Percentiles rank a stretch among this genome's conserved stretches.
phyloP scores from a whole-genome alignment of 2,888 invertebrate species.

The Diaprepes abbreviatus region DNA sequence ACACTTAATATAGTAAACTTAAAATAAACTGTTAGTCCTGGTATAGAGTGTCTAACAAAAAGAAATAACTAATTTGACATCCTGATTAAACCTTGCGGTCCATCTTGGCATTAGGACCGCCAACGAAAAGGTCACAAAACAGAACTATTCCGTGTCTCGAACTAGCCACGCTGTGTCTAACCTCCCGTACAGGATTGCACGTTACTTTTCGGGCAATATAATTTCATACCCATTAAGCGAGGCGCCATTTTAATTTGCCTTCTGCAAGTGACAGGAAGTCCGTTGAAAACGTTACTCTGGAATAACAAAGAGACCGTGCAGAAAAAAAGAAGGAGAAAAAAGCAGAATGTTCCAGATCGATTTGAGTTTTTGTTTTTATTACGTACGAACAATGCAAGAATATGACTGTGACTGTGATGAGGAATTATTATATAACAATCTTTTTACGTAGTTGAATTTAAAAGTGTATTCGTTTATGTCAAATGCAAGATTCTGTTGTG shows the following conservation, averaged over 20 bases:
- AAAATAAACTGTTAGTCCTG: no score
- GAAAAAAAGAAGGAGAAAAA: constrained; percentile 12
- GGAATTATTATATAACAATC: no score
- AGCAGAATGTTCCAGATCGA: constrained; percentile 18
- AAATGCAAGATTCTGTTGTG: no score
- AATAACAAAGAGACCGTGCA: constrained; percentile 37
- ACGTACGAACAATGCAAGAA: neutral
- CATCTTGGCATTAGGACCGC: no score
- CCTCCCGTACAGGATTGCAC: constrained; percentile 41
- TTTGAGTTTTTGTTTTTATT: constrained; percentile 13
- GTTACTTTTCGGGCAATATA: constrained; percentile 50
- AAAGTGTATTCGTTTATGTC: no score
- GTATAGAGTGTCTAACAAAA: no score
- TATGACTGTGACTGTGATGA: neutral
- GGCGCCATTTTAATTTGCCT: constrained; percentile 51
- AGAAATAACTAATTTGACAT: no score
- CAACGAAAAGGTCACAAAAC: constrained; percentile 17
- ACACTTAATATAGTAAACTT: no score
- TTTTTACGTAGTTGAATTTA: no score
- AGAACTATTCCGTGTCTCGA: constrained; percentile 16
- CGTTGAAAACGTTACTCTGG: constrained; percentile 17
- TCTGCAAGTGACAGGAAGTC: constrained; percentile 50
- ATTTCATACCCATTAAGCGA: constrained; percentile 49
- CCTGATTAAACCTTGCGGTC: no score
- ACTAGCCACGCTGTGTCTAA: constrained; percentile 29